These are phyloP conservation scores for Lepus americanus DNA, from an alignment of 2,113 vertebrate species.

Conservation along the genomic window DNA sequence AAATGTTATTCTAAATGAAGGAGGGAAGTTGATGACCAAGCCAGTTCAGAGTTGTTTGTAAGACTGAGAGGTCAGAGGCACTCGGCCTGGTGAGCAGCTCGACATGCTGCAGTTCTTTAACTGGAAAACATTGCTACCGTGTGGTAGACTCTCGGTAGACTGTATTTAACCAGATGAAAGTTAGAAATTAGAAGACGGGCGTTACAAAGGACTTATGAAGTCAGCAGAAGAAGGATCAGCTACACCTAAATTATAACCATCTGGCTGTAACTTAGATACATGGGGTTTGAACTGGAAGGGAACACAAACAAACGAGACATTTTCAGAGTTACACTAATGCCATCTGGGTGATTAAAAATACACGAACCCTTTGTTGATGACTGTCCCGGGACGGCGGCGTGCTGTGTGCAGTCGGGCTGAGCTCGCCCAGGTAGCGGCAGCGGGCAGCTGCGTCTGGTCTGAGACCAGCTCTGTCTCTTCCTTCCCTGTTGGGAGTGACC, in stretches of 20 bases:
- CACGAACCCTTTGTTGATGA: no score
- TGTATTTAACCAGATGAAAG: background rate
- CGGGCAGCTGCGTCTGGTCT: no score
- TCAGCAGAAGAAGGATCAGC: background rate
- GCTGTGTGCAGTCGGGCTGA: background rate
- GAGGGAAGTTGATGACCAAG: fast-evolving
- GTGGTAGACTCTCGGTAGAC: background rate
- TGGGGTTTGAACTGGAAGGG: background rate
- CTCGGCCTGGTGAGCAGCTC: background rate
- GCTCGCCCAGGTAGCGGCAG: fast-evolving
- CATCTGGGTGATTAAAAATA: background rate
- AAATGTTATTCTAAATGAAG: background rate
- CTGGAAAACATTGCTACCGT: fast-evolving
- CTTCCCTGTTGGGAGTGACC: background rate
- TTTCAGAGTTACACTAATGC: background rate
- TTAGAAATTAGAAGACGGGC: background rate
- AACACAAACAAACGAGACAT: background rate
- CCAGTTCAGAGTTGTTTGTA: background rate
- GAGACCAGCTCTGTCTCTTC: background rate
- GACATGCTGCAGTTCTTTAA: background rate
- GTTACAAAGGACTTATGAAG: background rate
- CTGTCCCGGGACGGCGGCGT: fast-evolving
- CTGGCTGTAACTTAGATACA: background rate
- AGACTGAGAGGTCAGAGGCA: background rate
- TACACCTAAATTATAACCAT: background rate